Conservation (phyloP, 2,797 vertebrate genomes). For the Parotocinclus haroldoi region DNA sequence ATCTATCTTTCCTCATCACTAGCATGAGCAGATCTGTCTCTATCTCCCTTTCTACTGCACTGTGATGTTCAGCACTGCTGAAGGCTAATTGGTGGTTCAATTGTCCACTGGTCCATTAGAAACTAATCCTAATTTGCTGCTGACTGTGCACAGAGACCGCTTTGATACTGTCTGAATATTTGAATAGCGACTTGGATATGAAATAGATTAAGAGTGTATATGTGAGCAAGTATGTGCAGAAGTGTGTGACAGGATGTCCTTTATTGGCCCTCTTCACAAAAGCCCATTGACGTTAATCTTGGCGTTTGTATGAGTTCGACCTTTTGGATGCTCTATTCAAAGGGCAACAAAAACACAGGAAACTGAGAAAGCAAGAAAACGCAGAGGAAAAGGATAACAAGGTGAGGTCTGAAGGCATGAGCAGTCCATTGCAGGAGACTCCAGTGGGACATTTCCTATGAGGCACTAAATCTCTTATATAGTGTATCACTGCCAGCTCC, state of each 20-base stretch:
- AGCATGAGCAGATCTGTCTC: not conserved
- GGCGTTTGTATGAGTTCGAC: constrained; percentile 33
- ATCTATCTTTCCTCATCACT: not conserved
- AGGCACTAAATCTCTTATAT: constrained; percentile 7
- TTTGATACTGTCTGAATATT: constrained; percentile 11
- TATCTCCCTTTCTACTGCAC: not conserved
- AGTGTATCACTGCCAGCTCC: constrained; percentile 40
- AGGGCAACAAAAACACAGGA: constrained; percentile 35
- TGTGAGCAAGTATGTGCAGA: constrained; percentile 3
- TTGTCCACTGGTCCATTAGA: constrained; percentile 12
- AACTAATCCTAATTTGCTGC: constrained; percentile 6
- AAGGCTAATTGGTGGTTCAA: constrained; percentile 26
- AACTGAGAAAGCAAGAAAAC: constrained; percentile 26
- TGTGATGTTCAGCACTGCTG: constrained; percentile 1
- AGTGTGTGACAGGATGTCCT: constrained; percentile 27
- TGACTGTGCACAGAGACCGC: not conserved
- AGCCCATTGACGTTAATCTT: constrained; percentile 31
- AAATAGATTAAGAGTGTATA: not conserved
- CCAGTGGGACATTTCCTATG: constrained; percentile 2
- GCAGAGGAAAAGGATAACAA: constrained; percentile 34
- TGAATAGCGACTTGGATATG: not conserved
- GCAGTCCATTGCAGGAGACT: not conserved
- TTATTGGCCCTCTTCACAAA: constrained; percentile 33
- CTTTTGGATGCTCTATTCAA: constrained; percentile 41
- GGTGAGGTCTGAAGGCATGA: constrained; percentile 15